Evolutionary conservation across 2,113 vertebrate genomes (phyloP), one percentile per base, ranked within the genome.

Genomic region (Lota lota): DNA sequence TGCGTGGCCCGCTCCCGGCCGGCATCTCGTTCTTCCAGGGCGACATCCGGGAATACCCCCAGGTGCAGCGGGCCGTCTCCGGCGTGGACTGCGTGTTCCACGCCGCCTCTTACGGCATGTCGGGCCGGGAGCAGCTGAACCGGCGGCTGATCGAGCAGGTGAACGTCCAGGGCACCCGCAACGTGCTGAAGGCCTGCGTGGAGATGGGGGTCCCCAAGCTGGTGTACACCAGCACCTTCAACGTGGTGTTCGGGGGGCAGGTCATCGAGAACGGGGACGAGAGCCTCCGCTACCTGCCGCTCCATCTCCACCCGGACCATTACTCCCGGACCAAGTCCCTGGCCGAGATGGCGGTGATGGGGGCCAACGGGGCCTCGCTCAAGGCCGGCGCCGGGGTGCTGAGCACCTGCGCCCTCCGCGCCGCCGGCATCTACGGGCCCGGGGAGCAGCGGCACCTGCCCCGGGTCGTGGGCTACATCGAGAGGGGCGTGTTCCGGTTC

Each of bases 381-480:
- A 76, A 63, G 0, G 54, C 72, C 0, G 72, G 88, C 0, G 24
- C 47, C 0, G 94, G 87, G 0, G 18, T 92, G 1, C 72, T 99
- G 10, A 89, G 90, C 36, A 97, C 92, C 7, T 99, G 96, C 4
- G 93, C 96, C 0, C 85, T 99, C 53, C 92, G 96, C 22, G 88
- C 96, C 0, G 96, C 97, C 0, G 96, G 97, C 0, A 99, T 99
- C 87, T 98, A 98, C 0, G 96, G 96, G 1, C 94, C 95, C 0
- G 96, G 96, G 15, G 97, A 99, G 22, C 95, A 94, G 79, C 93
- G 96, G 22, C 96, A 99, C 68, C 92, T 99, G n/a, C 96, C 96
- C 4, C 93, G 97, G 71, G 89, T 98, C 21, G 95, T 98, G n/a
- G 76, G 86, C 74, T 97, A 96, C 79, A 81, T 98, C 0, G 94